Percentiles rank a stretch among this genome's conserved stretches.
Conservation (phyloP, 2,113 vertebrate species). For the Hylia prasina region DNA sequence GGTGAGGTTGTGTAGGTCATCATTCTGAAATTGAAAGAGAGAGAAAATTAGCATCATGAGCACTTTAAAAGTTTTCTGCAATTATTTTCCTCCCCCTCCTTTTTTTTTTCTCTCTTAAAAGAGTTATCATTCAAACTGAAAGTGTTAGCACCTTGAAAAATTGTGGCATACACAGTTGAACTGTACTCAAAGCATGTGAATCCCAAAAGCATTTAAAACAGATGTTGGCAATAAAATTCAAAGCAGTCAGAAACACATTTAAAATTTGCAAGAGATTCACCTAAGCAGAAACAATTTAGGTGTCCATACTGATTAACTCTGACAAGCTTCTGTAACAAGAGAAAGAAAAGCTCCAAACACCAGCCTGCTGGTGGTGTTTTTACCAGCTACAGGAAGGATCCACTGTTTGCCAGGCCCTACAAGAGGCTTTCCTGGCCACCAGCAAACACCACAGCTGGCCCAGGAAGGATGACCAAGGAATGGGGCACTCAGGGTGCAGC, state of each 20-base stretch:
- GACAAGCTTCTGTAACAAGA: background rate
- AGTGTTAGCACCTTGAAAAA: conserved; percentile 13
- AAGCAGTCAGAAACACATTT: conserved; percentile 18
- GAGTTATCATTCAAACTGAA: background rate
- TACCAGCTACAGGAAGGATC: background rate
- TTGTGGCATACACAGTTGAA: background rate
- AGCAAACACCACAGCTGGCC: background rate
- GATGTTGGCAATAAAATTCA: conserved; percentile 45
- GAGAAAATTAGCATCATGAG: conserved; percentile 8
- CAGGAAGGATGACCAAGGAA: background rate
- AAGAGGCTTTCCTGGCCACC: background rate
- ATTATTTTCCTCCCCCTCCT: background rate
- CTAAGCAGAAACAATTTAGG: conserved; percentile 49
- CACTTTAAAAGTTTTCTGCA: background rate
- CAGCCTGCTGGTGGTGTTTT: background rate
- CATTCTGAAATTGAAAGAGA: conserved; percentile 73
- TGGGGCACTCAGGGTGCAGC: background rate
- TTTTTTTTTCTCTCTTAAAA: background rate
- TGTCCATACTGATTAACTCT: conserved; percentile 19
- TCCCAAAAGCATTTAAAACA: conserved; percentile 45
- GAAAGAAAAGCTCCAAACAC: background rate
- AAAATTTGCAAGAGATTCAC: conserved; percentile 45
- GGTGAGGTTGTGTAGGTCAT: conserved; percentile 80
- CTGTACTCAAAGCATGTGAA: background rate
- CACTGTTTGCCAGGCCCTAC: background rate